Evolutionary conservation across 2,888 invertebrate genomes (phyloP).

Genomic region (Aphodius granarius): DNA sequence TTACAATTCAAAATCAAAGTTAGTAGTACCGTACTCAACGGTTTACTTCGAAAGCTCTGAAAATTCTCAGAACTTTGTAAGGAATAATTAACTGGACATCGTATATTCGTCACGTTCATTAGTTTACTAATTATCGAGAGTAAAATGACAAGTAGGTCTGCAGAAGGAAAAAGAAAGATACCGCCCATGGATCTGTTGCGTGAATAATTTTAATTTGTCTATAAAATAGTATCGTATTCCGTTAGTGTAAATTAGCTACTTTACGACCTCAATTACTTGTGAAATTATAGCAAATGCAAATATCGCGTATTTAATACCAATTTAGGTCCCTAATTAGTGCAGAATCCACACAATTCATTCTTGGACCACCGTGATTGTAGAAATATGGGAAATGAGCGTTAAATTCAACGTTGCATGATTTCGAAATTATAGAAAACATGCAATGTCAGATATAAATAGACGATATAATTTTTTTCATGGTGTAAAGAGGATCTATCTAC

Average conservation of each 20-base stretch:
- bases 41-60: too few relatives aligned
- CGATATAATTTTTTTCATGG: too few relatives aligned
- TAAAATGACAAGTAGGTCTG: neutral
- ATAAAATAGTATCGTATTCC: neutral
- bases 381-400: too few relatives aligned
- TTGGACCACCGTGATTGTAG: neutral
- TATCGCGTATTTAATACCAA: constrained; percentile 8
- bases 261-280: constrained; percentile 15
- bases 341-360: neutral
- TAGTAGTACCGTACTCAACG: too few relatives aligned
- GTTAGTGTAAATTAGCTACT: constrained; percentile 16
- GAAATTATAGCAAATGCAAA: constrained; percentile 19
- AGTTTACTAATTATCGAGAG: neutral
- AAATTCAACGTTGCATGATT: too few relatives aligned
- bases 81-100: neutral
- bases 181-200: neutral
- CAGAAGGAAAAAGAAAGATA: neutral
- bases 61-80: too few relatives aligned
- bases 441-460: too few relatives aligned
- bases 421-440: too few relatives aligned
- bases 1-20: too few relatives aligned
- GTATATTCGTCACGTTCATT: neutral
- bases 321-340: neutral
- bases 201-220: neutral
- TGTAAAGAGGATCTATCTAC: neutral